phyloP scores from a whole-genome alignment of 2,113 vertebrate species.

The Cheirogaleus medius region DNA sequence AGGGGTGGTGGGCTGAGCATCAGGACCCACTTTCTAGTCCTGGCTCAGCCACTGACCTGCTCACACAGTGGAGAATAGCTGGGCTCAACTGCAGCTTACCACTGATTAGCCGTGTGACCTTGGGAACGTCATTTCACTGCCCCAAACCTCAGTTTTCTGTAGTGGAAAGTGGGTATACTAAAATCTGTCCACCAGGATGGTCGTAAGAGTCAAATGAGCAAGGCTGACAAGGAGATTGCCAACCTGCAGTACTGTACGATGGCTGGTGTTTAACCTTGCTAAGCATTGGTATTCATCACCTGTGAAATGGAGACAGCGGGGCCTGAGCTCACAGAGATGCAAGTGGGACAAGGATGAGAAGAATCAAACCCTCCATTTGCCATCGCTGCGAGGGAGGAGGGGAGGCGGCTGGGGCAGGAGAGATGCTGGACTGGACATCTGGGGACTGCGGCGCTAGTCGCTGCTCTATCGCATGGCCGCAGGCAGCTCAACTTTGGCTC shows the following conservation, averaged over 20 bases:
- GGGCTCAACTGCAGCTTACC: background rate
- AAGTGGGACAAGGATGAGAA: background rate
- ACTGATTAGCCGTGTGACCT: background rate
- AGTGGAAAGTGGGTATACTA: background rate
- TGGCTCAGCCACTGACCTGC: background rate
- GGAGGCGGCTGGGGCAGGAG: background rate
- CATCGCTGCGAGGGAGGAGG: background rate
- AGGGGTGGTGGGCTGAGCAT: background rate
- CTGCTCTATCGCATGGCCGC: background rate
- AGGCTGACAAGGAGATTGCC: background rate
- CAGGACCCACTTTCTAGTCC: background rate
- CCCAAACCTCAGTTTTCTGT: background rate
- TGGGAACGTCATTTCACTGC: background rate
- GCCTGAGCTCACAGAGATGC: background rate
- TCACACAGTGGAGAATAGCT: background rate
- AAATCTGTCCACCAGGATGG: background rate
- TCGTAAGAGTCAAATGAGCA: background rate
- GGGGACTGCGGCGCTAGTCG: background rate
- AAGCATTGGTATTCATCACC: background rate
- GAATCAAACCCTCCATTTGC: background rate
- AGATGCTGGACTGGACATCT: background rate
- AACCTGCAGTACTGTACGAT: rapidly evolving
- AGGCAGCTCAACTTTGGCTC: background rate
- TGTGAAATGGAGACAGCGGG: background rate
- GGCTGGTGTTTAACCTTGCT: background rate